Base-by-base conservation (phyloP, 2,888 invertebrate species). In the Corythucha ciliata region DNA sequence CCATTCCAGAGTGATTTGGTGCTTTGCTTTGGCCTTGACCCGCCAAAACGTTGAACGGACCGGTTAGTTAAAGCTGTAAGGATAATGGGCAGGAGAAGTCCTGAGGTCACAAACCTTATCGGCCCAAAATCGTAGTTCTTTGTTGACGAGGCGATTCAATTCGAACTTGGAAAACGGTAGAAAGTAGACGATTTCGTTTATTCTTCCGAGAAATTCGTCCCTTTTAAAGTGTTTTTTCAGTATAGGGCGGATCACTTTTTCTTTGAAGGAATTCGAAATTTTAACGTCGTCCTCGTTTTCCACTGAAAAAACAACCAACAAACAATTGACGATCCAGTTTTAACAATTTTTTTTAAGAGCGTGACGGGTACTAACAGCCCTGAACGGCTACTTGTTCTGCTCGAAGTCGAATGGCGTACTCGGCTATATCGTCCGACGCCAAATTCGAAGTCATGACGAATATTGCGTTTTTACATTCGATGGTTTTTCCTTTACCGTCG, bases 371-470 rank as follows among this genome's bases (percentile, higher is more conserved):
- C n/a, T n/a, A n/a, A n/a, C n/a, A n/a, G n/a, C n/a, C n/a, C n/a
- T n/a, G n/a, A n/a, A n/a, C n/a, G n/a, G n/a, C n/a, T n/a, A n/a
- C n/a, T n/a, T n/a, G n/a, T 45, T 89, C 89, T 61, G 76, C 75
- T 52, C 91, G 72, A 61, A 91, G 73, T 65, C 83, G 78, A 57
- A 86, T 67, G 0, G 81, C 90, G 71, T 91, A 80, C 57, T 81
- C 77, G 3, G 88, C 90, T 62, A 92, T 92, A 72, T 89, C 88
- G 63, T 88, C 85, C 62, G 84, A 84, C 5, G 89, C 92, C 64
- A 93, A 73, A 73, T 92, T 92, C 0, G 90, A 90, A 2, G 92
- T 93, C 78, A 91, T 88, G 64, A 92, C 81, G 70, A 92, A 92
- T 57, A 90, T 85, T 1, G 92, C 91, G 69, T 91, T 79, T 70